These are phyloP conservation scores for Caenorhabditis japonica DNA, from an alignment of 2,888 invertebrate genomes.

Conservation along the genomic window DNA sequence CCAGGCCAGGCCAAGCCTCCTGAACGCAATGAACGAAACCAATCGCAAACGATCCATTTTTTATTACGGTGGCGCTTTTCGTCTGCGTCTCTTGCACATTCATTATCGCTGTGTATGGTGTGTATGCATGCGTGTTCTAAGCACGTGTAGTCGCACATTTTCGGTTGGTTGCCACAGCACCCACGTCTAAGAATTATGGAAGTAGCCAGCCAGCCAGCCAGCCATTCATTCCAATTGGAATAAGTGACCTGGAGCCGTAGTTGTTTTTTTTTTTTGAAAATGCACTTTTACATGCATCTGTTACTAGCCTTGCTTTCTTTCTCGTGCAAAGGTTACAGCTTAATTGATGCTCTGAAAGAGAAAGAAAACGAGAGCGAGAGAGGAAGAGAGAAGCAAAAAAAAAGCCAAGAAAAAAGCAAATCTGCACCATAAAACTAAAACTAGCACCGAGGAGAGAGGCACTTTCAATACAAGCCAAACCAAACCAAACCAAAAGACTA, in stretches of 20 bases:
- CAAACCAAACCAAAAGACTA: too few species aligned
- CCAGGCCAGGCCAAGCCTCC: too few species aligned
- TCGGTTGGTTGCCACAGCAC: conserved; percentile 32
- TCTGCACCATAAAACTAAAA: conserved; percentile 31
- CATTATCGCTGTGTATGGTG: conserved; percentile 6
- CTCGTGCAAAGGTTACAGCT: too few species aligned
- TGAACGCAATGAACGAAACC: too few species aligned
- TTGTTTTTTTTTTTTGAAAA: too few species aligned
- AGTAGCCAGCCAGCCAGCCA: too few species aligned
- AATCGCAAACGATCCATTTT: conserved; percentile 16
- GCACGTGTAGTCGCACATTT: conserved; percentile 32
- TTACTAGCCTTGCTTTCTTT: background rate
- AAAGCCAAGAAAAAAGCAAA: conserved; percentile 2
- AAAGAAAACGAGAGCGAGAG: too few species aligned
- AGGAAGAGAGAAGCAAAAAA: too few species aligned
- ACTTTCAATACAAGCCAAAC: too few species aligned
- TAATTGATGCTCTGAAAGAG: background rate
- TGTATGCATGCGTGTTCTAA: conserved; percentile 22
- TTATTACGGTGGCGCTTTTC: conserved; percentile 24
- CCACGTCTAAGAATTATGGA: conserved; percentile 32
- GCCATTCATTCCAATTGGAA: conserved; percentile 17
- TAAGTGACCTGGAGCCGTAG: too few species aligned
- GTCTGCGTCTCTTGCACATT: conserved; percentile 13
- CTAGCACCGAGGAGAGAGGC: conserved; percentile 11
- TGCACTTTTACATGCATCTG: conserved; percentile 2